These are phyloP conservation scores for Hyphantria cunea DNA, from an alignment of 1,140 invertebrate genomes.

Conservation along the genomic window DNA sequence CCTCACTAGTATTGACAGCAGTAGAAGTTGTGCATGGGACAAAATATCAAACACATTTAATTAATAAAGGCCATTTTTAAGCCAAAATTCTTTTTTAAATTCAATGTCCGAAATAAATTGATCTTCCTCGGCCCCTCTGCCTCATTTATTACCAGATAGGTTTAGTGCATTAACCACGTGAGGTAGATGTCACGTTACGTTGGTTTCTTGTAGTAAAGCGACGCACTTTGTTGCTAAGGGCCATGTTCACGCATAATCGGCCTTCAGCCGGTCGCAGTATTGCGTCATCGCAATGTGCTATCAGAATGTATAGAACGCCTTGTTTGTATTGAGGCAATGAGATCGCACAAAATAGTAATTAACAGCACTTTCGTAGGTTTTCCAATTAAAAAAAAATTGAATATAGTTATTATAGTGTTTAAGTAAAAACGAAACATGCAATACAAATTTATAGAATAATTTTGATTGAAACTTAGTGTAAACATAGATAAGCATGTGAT, in stretches of 20 bases:
- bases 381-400: too few species aligned
- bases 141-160: not conserved
- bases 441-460: too few species aligned
- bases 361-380: not conserved
- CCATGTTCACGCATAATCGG: constrained; percentile 51
- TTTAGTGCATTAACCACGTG: not conserved
- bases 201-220: constrained; percentile 18
- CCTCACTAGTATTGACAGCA: constrained; percentile 26
- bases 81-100: constrained; percentile 18
- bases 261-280: constrained; percentile 43
- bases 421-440: too few species aligned
- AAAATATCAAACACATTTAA: constrained; percentile 28
- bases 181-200: constrained; percentile 3
- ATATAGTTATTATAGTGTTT: too few species aligned
- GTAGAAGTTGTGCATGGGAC: constrained; percentile 24
- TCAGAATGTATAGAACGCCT: constrained; percentile 48
- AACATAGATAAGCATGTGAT: too few species aligned
- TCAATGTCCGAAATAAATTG: not conserved
- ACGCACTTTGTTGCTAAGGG: constrained; percentile 66
- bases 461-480: too few species aligned
- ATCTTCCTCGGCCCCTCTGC: constrained; percentile 1
- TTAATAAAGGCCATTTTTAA: constrained; percentile 30
- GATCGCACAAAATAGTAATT: constrained; percentile 12
- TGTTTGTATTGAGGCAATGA: constrained; percentile 9
- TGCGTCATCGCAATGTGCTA: constrained; percentile 56